phyloP scores from a whole-genome alignment of 2,888 invertebrate species.

The Leucozona laternaria region DNA sequence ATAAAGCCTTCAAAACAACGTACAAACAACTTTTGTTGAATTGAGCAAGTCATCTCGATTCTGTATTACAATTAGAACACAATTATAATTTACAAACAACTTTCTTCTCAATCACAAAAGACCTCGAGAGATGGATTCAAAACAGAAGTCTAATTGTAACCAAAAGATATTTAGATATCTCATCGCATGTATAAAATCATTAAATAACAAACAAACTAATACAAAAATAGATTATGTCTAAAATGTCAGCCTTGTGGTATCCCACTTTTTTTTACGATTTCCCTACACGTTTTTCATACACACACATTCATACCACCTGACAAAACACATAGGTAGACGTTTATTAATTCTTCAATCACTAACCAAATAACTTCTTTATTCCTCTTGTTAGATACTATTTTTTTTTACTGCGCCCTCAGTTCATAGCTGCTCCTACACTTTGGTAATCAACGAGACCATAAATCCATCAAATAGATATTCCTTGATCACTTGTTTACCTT shows the following conservation, averaged over 20 bases:
- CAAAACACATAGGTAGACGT: conserved; percentile 11
- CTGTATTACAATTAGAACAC: neutral
- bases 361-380: conserved; percentile 52
- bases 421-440: conserved; percentile 17
- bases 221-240: neutral
- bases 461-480: conserved; percentile 63
- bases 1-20: no score
- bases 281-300: neutral
- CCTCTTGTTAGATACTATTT: conserved; percentile 21
- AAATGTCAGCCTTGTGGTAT: conserved; percentile 39
- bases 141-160: conserved; percentile 6
- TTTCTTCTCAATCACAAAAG: neutral
- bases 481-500: conserved; percentile 70
- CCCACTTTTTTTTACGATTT: conserved; percentile 10
- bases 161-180: neutral
- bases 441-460: conserved; percentile 41
- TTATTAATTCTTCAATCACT: conserved; percentile 53
- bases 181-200: neutral
- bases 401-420: conserved; percentile 22
- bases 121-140: neutral
- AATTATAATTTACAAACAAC: neutral
- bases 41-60: neutral
- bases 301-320: conserved; percentile 4
- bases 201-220: neutral
- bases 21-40: neutral